Conservation (phyloP, 2,113 vertebrate species). For the Seriola quinqueradiata region DNA sequence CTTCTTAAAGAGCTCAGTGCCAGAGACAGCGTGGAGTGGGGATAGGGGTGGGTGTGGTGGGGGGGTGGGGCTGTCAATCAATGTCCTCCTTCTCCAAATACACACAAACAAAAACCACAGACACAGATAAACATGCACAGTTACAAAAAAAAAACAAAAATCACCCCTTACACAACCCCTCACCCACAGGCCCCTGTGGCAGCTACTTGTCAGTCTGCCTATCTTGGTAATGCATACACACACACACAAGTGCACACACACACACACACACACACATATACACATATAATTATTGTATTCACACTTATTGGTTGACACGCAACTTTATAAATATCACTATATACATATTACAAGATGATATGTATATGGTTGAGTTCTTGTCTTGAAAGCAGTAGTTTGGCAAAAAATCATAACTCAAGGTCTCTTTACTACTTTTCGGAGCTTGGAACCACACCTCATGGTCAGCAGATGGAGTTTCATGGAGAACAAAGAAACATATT, state of each 20-base stretch:
- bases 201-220: neutral
- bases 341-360: no score
- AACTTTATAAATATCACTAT: no score
- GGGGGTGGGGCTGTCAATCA: slow-evolving; percentile 50
- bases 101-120: slow-evolving; percentile 39
- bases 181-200: neutral
- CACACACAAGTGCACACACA: no score
- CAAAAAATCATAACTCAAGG: no score
- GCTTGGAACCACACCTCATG: neutral
- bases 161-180: neutral
- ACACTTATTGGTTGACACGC: no score
- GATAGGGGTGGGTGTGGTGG: neutral
- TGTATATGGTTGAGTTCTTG: no score
- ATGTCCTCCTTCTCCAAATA: slow-evolving; percentile 34
- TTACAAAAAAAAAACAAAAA: slow-evolving; percentile 4
- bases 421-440: no score
- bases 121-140: slow-evolving; percentile 28
- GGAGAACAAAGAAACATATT: neutral
- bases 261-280: no score
- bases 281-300: no score
- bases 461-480: neutral
- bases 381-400: no score
- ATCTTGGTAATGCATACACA: no score
- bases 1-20: slow-evolving; percentile 66
- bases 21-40: slow-evolving; percentile 11